These are phyloP conservation scores for Bufo gargarizans DNA, from an alignment of 2,113 vertebrate species.

Conservation along the genomic window DNA sequence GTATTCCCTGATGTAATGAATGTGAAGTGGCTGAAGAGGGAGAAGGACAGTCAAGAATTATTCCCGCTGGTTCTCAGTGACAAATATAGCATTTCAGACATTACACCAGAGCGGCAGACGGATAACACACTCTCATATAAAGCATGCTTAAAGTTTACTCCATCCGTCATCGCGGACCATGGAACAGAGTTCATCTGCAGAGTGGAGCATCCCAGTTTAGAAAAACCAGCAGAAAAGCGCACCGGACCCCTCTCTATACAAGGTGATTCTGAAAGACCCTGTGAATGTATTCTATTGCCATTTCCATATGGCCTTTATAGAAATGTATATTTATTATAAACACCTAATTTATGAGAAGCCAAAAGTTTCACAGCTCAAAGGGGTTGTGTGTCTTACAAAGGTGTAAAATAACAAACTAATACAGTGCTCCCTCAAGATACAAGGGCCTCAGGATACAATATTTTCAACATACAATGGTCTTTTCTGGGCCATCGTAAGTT, in stretches of 20 bases:
- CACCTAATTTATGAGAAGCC: not conserved
- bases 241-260: conserved; percentile 23
- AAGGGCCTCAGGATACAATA: too few species aligned
- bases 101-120: not conserved
- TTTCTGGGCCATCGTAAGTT: too few species aligned
- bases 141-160: not conserved
- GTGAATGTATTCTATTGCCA: not conserved
- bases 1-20: conserved; percentile 2
- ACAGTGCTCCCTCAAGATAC: too few species aligned
- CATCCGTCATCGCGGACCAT: not conserved
- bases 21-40: conserved; percentile 43
- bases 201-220: conserved; percentile 38
- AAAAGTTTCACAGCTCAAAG: too few species aligned
- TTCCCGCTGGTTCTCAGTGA: not conserved
- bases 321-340: not conserved
- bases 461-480: too few species aligned
- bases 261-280: not conserved
- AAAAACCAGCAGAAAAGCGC: not conserved
- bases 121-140: conserved; percentile 23
- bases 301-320: not conserved
- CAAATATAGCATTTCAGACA: conserved; percentile 9
- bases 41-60: not conserved
- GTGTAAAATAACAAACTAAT: too few species aligned
- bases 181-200: conserved; percentile 37
- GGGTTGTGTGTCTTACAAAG: too few species aligned